These are phyloP conservation scores for Latrodectus elegans DNA, from an alignment of 2,888 invertebrate species.

Conservation along the genomic window DNA sequence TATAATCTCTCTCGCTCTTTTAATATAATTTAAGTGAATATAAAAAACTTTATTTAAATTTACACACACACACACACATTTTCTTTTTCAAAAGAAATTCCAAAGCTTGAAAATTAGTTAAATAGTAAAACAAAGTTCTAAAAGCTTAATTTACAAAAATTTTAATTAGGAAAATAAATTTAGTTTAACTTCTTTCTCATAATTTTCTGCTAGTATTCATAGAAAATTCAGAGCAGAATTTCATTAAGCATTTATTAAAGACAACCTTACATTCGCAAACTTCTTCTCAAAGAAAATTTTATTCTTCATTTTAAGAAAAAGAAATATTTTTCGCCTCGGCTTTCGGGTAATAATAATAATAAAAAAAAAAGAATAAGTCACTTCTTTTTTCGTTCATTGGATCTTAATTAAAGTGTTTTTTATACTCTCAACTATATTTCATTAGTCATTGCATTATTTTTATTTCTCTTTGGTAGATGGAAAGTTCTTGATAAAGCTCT, in stretches of 20 bases:
- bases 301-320: not conserved
- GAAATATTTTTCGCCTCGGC: conserved; percentile 22
- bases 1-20: too few species aligned
- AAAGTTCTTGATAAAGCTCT: too few species aligned
- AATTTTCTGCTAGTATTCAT: not conserved
- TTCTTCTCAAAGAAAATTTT: conserved; percentile 10
- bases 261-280: conserved; percentile 21
- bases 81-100: too few species aligned
- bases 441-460: conserved; percentile 49
- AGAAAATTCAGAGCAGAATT: conserved; percentile 8
- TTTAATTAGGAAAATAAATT: too few species aligned
- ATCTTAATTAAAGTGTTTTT: conserved; percentile 43
- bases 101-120: too few species aligned
- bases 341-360: not conserved
- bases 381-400: not conserved
- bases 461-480: not conserved
- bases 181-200: too few species aligned
- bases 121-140: too few species aligned
- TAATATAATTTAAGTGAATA: too few species aligned
- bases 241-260: conserved; percentile 52
- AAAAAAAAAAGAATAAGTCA: too few species aligned
- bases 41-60: too few species aligned
- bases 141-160: too few species aligned
- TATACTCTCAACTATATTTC: conserved; percentile 13
- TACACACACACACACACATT: too few species aligned